A percentile compares a stretch with the other conserved stretches of the same genome.
These are phyloP conservation scores for Aleadryas rufinucha DNA, from an alignment of 2,113 vertebrate species.

Conservation along the genomic window DNA sequence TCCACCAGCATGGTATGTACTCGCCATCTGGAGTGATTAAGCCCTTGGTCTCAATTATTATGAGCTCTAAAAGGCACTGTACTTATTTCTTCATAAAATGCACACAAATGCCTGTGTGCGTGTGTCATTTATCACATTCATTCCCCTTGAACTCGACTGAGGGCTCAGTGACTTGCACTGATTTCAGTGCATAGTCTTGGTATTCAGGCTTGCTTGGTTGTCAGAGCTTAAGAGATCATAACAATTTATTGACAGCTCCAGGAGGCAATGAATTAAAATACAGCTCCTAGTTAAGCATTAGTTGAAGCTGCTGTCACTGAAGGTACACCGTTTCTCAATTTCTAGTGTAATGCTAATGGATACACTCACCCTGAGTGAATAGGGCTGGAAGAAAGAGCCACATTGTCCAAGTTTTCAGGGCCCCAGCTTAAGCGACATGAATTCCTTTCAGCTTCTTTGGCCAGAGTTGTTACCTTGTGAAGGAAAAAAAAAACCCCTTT, in stretches of 20 bases:
- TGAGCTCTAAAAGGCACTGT: background rate
- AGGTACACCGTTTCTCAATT: background rate
- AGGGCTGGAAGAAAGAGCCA: conserved; percentile 92
- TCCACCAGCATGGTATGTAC: background rate
- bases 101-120: background rate
- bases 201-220: background rate
- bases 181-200: background rate
- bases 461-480: conserved; percentile 78
- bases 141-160: background rate
- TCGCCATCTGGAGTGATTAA: background rate
- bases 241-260: background rate
- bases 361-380: conserved; percentile 92
- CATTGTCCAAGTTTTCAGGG: conserved; percentile 92
- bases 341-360: conserved; percentile 17
- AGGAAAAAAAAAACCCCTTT: conserved; percentile 26
- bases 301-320: conserved; percentile 13
- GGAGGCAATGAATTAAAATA: background rate
- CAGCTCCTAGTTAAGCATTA: conserved; percentile 1
- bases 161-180: background rate
- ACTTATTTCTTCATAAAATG: background rate
- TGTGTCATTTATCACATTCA: background rate
- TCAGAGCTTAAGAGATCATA: background rate
- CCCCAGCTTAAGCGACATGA: conserved; percentile 90
- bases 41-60: background rate
- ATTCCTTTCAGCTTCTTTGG: conserved; percentile 86